These are phyloP conservation scores for Halcyon chelicuti DNA, from an alignment of 2,797 vertebrate species.

Conservation along the genomic window DNA sequence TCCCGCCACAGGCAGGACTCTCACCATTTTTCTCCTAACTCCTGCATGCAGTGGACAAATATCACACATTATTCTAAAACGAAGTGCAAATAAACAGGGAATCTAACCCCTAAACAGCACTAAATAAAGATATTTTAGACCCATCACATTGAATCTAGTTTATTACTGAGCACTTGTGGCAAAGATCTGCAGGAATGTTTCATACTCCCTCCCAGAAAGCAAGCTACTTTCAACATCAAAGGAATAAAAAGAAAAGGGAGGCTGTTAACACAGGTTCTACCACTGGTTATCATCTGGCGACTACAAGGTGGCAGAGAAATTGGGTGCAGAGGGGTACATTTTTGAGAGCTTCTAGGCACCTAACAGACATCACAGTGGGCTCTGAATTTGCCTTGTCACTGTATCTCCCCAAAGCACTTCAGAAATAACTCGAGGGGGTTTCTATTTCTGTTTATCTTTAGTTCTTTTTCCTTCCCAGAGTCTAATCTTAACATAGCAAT, in stretches of 20 bases:
- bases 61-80: neutral
- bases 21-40: rapidly evolving
- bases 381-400: neutral
- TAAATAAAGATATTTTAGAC: neutral
- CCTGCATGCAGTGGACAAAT: neutral
- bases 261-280: neutral
- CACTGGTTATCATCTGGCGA: neutral
- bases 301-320: neutral
- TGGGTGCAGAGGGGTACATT: neutral
- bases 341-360: neutral
- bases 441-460: neutral
- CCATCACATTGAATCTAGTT: neutral
- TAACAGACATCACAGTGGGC: rapidly evolving
- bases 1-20: neutral
- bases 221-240: slow-evolving; percentile 7
- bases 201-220: neutral
- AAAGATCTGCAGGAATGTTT: slow-evolving; percentile 9
- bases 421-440: neutral
- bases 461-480: neutral
- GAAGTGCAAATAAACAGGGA: neutral
- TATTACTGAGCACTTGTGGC: neutral
- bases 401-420: neutral
- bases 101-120: neutral
- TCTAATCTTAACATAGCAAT: neutral
- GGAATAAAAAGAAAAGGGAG: neutral